Percentiles rank a stretch among this genome's conserved stretches.
Conservation (phyloP, 2,888 invertebrate genomes). For the Marasmarcha lunaedactyla region DNA sequence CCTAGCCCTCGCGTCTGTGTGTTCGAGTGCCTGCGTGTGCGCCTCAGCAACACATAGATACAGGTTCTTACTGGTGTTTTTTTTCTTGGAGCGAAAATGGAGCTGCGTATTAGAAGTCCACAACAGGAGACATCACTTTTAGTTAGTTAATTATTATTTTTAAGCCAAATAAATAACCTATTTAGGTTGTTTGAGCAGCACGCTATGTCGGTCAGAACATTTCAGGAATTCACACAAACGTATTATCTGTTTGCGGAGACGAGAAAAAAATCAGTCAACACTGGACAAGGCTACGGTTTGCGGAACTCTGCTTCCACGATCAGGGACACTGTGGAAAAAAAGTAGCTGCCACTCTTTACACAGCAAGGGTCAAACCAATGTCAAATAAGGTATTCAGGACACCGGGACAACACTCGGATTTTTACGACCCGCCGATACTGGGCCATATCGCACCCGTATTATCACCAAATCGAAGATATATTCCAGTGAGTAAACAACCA, state of each 20-base stretch:
- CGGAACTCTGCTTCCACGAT: slow-evolving; percentile 31
- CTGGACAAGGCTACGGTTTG: slow-evolving; percentile 47
- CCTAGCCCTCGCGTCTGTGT: slow-evolving; percentile 36
- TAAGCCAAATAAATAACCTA: no score
- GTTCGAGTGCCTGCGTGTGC: slow-evolving; percentile 21
- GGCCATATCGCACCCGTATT: no score
- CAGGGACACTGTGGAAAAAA: slow-evolving; percentile 19
- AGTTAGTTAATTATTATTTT: no score
- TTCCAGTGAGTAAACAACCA: no score
- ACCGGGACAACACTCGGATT: slow-evolving; percentile 28
- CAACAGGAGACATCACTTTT: no score
- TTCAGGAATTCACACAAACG: slow-evolving; percentile 9
- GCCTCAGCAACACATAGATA: slow-evolving; percentile 4
- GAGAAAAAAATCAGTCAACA: slow-evolving; percentile 46
- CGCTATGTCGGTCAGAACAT: neutral
- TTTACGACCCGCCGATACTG: slow-evolving; percentile 6
- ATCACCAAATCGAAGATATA: no score
- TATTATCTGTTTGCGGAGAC: slow-evolving; percentile 39
- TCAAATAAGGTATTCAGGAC: slow-evolving; percentile 45
- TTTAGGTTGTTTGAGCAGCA: no score
- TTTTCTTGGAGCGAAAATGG: no score
- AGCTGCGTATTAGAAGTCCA: no score
- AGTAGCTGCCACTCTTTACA: slow-evolving; percentile 3
- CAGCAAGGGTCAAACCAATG: slow-evolving; percentile 28
- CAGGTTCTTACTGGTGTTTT: slow-evolving; percentile 1